A percentile compares a stretch with the other conserved stretches of the same genome.
phyloP scores from a whole-genome alignment of 1,140 invertebrate species.

The Calephelis virginiensis region DNA sequence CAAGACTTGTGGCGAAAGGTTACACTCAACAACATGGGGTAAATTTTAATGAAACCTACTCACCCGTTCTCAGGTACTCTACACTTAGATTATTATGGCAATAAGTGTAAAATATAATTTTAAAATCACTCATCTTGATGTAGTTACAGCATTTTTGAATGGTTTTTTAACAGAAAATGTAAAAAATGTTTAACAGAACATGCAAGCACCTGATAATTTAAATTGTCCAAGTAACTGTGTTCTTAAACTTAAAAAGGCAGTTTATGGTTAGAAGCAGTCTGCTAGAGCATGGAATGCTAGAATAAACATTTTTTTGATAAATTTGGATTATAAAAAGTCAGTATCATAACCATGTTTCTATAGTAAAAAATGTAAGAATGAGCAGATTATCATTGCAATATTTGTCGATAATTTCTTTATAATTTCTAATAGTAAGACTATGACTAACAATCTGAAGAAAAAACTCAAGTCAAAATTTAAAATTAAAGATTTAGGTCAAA shows the following conservation, averaged over 20 bases:
- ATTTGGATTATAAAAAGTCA: not conserved
- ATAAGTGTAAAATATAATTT: constrained; percentile 36
- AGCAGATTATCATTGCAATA: not conserved
- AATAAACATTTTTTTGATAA: constrained; percentile 3
- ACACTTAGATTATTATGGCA: constrained; percentile 35
- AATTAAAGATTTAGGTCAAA: not conserved
- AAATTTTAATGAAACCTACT: constrained; percentile 37
- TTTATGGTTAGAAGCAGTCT: constrained; percentile 35
- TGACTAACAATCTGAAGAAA: constrained; percentile 1
- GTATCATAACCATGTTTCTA: constrained; percentile 4
- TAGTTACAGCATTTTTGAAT: constrained; percentile 35
- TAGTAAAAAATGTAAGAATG: not conserved
- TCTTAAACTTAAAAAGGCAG: constrained; percentile 31
- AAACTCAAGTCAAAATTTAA: not conserved
- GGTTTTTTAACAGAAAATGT: too few relatives aligned
- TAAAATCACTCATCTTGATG: constrained; percentile 36
- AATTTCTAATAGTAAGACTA: constrained; percentile 2
- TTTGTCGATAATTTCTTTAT: not conserved
- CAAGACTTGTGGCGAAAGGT: constrained; percentile 35
- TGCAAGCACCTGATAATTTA: constrained; percentile 28
- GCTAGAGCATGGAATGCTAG: constrained; percentile 24
- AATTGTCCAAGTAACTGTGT: constrained; percentile 32
- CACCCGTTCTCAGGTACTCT: constrained; percentile 32
- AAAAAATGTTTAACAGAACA: too few relatives aligned
- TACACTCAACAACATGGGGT: constrained; percentile 35